phyloP scores from a whole-genome alignment of 2,113 vertebrate species.

The Leucopternis melanops region DNA sequence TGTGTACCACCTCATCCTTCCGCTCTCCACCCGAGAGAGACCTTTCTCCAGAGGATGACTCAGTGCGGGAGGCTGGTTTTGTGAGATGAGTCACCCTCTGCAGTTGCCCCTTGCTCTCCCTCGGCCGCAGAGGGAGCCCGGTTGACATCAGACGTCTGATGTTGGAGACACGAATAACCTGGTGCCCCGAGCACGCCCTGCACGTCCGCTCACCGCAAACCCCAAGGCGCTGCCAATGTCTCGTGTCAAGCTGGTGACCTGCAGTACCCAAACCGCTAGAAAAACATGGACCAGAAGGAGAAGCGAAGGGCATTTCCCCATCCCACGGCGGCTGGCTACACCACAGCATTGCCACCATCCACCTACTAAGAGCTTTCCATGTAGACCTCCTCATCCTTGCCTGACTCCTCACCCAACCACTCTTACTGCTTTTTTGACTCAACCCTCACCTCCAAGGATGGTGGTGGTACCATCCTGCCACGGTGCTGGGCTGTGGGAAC shows the following conservation, averaged over 20 bases:
- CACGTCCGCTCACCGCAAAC: neutral
- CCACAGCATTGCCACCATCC: neutral
- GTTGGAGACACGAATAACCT: neutral
- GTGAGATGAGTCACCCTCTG: neutral
- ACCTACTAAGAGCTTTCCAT: neutral
- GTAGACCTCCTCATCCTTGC: neutral
- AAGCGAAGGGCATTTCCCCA: neutral
- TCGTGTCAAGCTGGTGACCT: neutral
- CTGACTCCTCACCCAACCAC: neutral
- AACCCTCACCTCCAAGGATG: neutral
- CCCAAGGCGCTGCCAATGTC: rapidly evolving
- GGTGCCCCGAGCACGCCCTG: neutral
- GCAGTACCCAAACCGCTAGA: neutral
- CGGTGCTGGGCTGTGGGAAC: neutral
- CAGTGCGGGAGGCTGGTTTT: neutral
- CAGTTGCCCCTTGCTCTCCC: neutral
- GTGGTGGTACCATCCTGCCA: neutral
- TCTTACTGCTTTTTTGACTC: neutral
- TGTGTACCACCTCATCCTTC: neutral
- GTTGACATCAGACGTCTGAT: neutral
- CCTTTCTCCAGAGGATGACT: neutral
- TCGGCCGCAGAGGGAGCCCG: neutral
- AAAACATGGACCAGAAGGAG: neutral
- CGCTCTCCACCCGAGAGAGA: rapidly evolving
- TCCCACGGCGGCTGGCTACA: neutral